phyloP scores from a whole-genome alignment of 2,888 invertebrate species.

The Chaitophorus viminalis region DNA sequence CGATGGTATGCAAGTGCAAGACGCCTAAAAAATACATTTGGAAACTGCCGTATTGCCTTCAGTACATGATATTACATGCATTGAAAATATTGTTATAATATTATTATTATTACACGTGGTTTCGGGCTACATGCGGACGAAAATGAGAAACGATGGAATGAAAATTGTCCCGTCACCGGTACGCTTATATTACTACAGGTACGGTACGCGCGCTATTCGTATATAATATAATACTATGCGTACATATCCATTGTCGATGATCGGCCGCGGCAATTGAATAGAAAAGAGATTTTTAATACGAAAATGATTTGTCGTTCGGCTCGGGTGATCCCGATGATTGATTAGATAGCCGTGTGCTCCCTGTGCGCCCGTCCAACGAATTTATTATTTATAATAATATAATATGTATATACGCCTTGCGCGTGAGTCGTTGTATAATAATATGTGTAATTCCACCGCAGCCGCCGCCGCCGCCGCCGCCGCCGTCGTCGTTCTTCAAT shows the following conservation, averaged over 20 bases:
- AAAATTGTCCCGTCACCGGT: constrained; percentile 48
- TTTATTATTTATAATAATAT: background rate
- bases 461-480: too few species aligned
- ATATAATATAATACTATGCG: background rate
- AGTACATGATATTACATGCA: too few species aligned
- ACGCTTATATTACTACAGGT: constrained; percentile 32
- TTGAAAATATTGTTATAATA: too few species aligned
- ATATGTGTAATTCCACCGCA: background rate
- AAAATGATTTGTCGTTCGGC: constrained; percentile 61
- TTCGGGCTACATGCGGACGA: background rate
- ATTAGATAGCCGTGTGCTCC: constrained; percentile 19
- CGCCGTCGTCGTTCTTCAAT: constrained; percentile 33
- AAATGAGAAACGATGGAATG: constrained; percentile 27
- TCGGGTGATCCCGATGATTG: constrained; percentile 60
- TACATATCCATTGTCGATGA: constrained; percentile 44
- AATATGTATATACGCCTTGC: background rate
- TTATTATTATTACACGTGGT: background rate
- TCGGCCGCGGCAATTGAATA: constrained; percentile 54
- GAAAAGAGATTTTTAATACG: constrained; percentile 52
- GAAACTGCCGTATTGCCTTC: background rate
- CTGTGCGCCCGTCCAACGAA: background rate
- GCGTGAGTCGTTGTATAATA: background rate
- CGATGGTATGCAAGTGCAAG: too few species aligned
- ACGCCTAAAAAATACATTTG: background rate
- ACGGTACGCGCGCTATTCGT: background rate